Percentiles rank a stretch among this genome's conserved stretches.
Evolutionary conservation across 2,113 vertebrate genomes (phyloP).

Genomic region (Cyanoderma ruficeps): DNA sequence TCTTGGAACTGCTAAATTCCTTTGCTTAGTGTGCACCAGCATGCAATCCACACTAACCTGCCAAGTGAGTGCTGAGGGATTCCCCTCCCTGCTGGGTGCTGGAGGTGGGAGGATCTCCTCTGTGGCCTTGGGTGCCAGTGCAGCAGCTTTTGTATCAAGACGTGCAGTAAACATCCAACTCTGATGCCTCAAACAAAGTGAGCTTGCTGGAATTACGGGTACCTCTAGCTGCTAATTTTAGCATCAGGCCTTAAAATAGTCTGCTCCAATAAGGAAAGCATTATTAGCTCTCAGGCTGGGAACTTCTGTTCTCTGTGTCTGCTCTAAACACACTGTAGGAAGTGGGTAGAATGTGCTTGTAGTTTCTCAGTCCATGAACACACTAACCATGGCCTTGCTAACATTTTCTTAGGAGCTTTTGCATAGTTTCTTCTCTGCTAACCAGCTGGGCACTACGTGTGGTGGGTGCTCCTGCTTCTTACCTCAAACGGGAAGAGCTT

Average conservation of each 20-base stretch:
- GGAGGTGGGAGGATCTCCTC: not conserved
- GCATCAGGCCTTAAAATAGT: not conserved
- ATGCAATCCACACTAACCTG: slow-evolving; percentile 60
- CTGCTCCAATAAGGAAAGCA: not conserved
- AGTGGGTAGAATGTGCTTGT: not conserved
- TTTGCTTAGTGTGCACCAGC: slow-evolving; percentile 51
- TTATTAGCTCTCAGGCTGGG: not conserved
- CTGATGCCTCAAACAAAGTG: slow-evolving; percentile 65
- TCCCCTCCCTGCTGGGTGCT: not conserved
- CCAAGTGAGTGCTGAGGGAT: not conserved
- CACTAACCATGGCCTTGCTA: slow-evolving; percentile 36
- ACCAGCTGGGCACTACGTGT: not conserved
- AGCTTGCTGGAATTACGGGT: slow-evolving; percentile 11
- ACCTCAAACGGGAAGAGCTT: not conserved
- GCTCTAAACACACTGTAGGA: not conserved
- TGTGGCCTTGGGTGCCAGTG: slow-evolving; percentile 30
- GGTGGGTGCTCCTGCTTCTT: not conserved
- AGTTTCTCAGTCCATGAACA: not conserved
- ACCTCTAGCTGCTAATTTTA: not conserved
- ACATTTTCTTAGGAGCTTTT: slow-evolving; percentile 19
- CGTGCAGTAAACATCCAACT: slow-evolving; percentile 69
- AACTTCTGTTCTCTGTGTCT: not conserved
- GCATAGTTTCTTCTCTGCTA: not conserved
- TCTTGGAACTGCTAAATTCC: slow-evolving; percentile 6
- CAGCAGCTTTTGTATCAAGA: slow-evolving; percentile 39